These are phyloP conservation scores for Stegodyphus mimosarum DNA, from an alignment of 1,140 invertebrate genomes.

Conservation along the genomic window DNA sequence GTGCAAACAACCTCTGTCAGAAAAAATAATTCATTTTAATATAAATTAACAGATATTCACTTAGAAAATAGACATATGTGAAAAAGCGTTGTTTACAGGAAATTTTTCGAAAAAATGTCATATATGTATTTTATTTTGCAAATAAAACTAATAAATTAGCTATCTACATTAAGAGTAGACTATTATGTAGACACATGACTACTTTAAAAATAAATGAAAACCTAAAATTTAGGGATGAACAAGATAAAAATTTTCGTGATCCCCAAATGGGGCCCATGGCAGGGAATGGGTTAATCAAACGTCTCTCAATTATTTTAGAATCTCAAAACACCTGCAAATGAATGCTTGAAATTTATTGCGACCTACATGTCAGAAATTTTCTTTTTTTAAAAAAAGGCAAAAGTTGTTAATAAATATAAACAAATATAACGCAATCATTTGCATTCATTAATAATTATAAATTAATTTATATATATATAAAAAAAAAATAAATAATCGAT, in stretches of 20 bases:
- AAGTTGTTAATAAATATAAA: no score
- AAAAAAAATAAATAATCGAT: no score
- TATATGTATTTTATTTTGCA: slow-evolving; percentile 17
- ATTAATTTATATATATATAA: no score
- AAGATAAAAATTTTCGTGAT: slow-evolving; percentile 40
- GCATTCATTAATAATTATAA: no score
- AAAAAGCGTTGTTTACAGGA: slow-evolving; percentile 38
- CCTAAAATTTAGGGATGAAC: slow-evolving; percentile 37
- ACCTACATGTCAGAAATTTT: no score
- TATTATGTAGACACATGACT: no score
- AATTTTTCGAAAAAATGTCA: slow-evolving; percentile 39
- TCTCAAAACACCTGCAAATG: no score
- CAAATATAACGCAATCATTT: no score
- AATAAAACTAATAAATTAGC: slow-evolving; percentile 14
- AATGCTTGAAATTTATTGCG: no score
- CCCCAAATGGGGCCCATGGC: slow-evolving; percentile 37
- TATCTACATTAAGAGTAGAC: slow-evolving; percentile 13
- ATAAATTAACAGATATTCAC: slow-evolving; percentile 37
- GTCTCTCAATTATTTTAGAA: no score
- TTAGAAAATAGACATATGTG: slow-evolving; percentile 38
- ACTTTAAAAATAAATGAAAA: slow-evolving; percentile 39
- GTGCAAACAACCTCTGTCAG: slow-evolving; percentile 36
- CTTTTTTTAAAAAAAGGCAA: no score
- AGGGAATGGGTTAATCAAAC: slow-evolving; percentile 29
- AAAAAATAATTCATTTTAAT: slow-evolving; percentile 41